phyloP scores from a whole-genome alignment of 2,797 vertebrate species.

The Acrossocheilus wenchowensis region DNA sequence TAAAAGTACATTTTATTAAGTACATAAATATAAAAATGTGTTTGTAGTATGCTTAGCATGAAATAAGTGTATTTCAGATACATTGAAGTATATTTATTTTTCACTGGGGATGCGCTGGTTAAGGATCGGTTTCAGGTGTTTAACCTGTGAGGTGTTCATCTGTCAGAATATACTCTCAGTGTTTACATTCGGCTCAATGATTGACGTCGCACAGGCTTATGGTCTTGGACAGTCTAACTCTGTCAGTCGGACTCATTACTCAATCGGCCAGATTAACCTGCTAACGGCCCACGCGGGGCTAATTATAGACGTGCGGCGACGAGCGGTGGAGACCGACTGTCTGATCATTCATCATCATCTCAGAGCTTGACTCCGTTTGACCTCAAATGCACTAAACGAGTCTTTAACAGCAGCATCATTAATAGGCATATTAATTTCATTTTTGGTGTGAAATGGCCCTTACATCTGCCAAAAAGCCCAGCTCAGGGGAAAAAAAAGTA shows the following conservation, averaged over 20 bases:
- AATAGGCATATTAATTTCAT: no score
- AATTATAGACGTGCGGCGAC: conserved; percentile 24
- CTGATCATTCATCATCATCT: conserved; percentile 7
- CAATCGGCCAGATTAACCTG: conserved; percentile 37
- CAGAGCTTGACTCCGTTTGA: not conserved
- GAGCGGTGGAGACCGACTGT: not conserved
- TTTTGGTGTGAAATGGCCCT: no score
- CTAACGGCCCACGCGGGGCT: conserved; percentile 27
- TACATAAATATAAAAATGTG: not conserved
- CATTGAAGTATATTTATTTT: not conserved
- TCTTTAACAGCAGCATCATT: not conserved
- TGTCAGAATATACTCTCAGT: not conserved
- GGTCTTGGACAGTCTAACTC: not conserved
- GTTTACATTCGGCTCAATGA: conserved; percentile 1
- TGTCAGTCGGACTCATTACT: not conserved
- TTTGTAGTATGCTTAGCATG: not conserved
- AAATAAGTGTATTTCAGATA: not conserved
- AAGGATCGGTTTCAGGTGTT: not conserved
- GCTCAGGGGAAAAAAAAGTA: no score
- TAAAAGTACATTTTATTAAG: not conserved
- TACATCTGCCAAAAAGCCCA: no score
- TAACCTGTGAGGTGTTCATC: not conserved
- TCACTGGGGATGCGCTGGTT: not conserved
- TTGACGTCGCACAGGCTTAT: not conserved
- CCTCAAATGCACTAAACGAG: not conserved